Evolutionary conservation across 2,888 invertebrate species (phyloP), one percentile per base, ranked within the genome.

Genomic region (Caenorhabditis auriculariae): DNA sequence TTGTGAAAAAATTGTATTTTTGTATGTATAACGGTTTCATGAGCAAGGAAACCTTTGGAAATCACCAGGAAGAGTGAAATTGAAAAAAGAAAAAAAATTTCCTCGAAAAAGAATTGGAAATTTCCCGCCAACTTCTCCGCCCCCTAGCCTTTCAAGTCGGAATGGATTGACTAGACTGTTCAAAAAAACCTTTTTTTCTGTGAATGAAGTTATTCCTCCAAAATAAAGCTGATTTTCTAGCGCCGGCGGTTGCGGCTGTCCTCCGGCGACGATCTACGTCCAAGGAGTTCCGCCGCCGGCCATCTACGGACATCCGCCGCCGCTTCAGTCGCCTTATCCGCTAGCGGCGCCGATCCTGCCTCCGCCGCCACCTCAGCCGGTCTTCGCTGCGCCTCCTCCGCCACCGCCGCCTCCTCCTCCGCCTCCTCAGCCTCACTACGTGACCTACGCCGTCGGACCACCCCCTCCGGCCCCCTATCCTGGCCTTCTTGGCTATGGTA

Each of bases 231-330:
- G n/a, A n/a, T n/a, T 5, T 46, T 43, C 9, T 38, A 61, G 61
- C 27, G 46, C 53, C 41, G 53, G 55, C 7, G 61, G 61, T 3
- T 61, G 61, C 37, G 61, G 56, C 17, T 61, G 61, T 45, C 56
- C 45, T n/a, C 61, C 48, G 29, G 56, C 61, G 15, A 61, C 61
- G 15, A 61, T 61, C 24, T 56, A 56, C 15, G 56, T 61, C 7
- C 60, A 60, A 6, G 45, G 54, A 41, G n/a, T 32, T 9, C n/a
- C 35, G n/a, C 12, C 46, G 3, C 58, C 52, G 17, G 50, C 54
- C 5, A 51, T 54, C 26, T 53, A 56, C 42, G 24, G 43, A 7
- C 44, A 48, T 0, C 50, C 59, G 19, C 54, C 50, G 17, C 17
- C 27, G 5, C 46, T 44, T 19, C 46, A 35, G 15, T 9, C n/a